A percentile compares a stretch with the other conserved stretches of the same genome.
phyloP scores from a whole-genome alignment of 2,888 invertebrate genomes.

The Stenodema calcarata region DNA sequence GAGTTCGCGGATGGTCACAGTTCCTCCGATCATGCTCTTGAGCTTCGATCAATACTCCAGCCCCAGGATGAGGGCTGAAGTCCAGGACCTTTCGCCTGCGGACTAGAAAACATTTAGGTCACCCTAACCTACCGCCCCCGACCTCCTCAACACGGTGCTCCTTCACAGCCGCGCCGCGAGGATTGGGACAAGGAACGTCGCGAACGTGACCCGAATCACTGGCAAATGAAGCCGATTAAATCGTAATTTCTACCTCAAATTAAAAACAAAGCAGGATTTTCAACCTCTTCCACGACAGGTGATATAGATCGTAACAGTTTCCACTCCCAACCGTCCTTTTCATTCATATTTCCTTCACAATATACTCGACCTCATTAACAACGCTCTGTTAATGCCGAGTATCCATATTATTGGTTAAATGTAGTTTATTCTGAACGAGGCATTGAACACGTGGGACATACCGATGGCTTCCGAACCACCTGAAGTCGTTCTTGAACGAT shows the following conservation, averaged over 20 bases:
- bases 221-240: not conserved
- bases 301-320: not conserved
- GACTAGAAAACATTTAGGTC: conserved; percentile 18
- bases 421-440: no score
- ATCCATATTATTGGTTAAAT: no score
- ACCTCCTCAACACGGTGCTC: not conserved
- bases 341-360: not conserved
- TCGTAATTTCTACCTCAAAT: not conserved
- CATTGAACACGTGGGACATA: no score
- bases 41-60: not conserved
- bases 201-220: not conserved
- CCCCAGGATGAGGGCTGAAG: conserved; percentile 1
- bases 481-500: no score
- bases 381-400: no score
- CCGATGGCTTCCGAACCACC: no score
- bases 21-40: not conserved
- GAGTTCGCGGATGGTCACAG: not conserved
- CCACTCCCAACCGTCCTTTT: not conserved
- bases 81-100: not conserved
- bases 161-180: not conserved
- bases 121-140: conserved; percentile 10
- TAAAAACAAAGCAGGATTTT: not conserved
- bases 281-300: not conserved
- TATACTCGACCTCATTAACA: no score
- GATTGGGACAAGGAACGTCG: not conserved